Percentiles rank a stretch among this genome's conserved stretches.
Evolutionary conservation across 2,888 invertebrate genomes (phyloP).

Genomic region (Caenorhabditis sp.): DNA sequence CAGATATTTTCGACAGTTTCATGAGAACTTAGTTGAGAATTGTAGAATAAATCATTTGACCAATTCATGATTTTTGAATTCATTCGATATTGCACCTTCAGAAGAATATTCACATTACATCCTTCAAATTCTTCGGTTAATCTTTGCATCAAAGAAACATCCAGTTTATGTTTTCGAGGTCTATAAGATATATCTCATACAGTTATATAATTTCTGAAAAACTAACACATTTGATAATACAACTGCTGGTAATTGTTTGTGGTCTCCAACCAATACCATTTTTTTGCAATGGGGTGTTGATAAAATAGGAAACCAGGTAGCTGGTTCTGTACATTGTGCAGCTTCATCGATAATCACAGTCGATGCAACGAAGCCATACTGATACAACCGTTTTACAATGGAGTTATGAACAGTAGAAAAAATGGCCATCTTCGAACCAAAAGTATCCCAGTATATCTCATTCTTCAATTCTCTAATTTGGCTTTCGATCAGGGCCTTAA

Average conservation of each 20-base stretch:
- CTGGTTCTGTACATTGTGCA: slow-evolving; percentile 51
- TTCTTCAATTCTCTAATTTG: background rate
- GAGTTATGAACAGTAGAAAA: slow-evolving; percentile 40
- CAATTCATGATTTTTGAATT: slow-evolving; percentile 64
- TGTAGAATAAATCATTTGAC: slow-evolving; percentile 64
- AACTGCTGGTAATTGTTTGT: slow-evolving; percentile 58
- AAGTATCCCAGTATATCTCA: background rate
- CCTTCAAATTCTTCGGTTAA: slow-evolving; percentile 41
- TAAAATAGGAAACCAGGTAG: slow-evolving; percentile 45
- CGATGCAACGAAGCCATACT: slow-evolving; percentile 36
- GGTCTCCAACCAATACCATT: slow-evolving; percentile 64
- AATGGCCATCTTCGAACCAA: slow-evolving; percentile 14
- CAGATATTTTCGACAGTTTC: slow-evolving; percentile 38
- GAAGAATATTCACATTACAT: slow-evolving; percentile 45
- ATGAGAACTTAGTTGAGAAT: slow-evolving; percentile 46
- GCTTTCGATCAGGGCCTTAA: background rate
- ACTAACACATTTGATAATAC: slow-evolving; percentile 28
- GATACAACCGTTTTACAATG: slow-evolving; percentile 24
- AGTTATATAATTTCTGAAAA: background rate
- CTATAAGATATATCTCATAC: no score
- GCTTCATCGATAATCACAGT: slow-evolving; percentile 54
- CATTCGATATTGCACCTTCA: slow-evolving; percentile 63
- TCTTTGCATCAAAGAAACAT: slow-evolving; percentile 47
- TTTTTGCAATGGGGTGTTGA: slow-evolving; percentile 46
- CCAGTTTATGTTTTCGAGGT: slow-evolving; percentile 14